phyloP scores from a whole-genome alignment of 2,888 invertebrate genomes.

The Itoplectis maculator region DNA sequence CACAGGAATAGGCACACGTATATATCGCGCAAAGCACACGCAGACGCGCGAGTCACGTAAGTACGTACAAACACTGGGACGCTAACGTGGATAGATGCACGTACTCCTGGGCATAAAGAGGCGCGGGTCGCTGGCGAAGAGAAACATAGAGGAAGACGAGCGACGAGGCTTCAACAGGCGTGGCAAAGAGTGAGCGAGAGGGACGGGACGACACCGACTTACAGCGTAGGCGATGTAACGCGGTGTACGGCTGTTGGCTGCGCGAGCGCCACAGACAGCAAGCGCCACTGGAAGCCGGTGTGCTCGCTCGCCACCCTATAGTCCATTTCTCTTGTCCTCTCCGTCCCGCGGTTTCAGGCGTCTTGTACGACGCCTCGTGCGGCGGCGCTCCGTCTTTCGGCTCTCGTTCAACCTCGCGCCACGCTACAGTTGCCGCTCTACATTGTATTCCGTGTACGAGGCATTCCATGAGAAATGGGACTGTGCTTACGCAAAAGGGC shows the following conservation, averaged over 20 bases:
- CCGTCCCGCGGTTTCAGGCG: not conserved
- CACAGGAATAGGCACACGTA: constrained; percentile 43
- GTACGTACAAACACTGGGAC: constrained; percentile 33
- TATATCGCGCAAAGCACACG: too few species aligned
- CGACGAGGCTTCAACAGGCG: constrained; percentile 38
- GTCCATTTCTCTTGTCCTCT: not conserved
- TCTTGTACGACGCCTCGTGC: constrained; percentile 5
- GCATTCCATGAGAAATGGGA: not conserved
- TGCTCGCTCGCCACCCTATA: not conserved
- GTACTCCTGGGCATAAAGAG: constrained; percentile 35
- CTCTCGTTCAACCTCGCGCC: constrained; percentile 4
- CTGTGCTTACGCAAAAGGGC: not conserved
- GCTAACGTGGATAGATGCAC: constrained; percentile 27
- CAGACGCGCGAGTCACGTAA: not conserved
- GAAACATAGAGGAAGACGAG: constrained; percentile 34
- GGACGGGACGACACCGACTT: constrained; percentile 15
- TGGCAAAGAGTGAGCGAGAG: constrained; percentile 33
- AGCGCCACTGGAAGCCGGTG: not conserved
- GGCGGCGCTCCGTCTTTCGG: not conserved
- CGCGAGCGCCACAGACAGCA: not conserved
- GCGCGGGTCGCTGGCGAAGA: too few species aligned
- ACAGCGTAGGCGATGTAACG: constrained; percentile 31
- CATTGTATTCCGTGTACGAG: not conserved
- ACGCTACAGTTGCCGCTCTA: not conserved
- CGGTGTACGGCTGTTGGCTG: not conserved